Percentiles rank a stretch among this genome's conserved stretches.
phyloP scores from a whole-genome alignment of 2,113 vertebrate genomes.

The Elephantulus edwardii region DNA sequence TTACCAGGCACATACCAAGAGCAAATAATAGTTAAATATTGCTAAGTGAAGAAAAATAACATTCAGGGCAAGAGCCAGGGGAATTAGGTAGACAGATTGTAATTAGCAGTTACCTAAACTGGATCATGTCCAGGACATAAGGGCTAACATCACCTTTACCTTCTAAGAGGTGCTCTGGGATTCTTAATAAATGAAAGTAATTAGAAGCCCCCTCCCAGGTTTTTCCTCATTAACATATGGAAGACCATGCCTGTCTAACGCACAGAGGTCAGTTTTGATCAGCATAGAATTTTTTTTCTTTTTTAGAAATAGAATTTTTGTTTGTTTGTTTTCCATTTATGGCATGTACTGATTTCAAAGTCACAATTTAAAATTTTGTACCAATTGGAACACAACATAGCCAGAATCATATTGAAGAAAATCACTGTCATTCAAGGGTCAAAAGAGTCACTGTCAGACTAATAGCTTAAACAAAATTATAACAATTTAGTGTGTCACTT shows the following conservation, averaged over 20 bases:
- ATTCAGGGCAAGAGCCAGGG: conserved; percentile 52
- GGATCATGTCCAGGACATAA: conserved; percentile 74
- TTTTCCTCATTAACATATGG: conserved; percentile 54
- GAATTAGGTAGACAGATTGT: conserved; percentile 75
- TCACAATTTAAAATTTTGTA: not conserved
- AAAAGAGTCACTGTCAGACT: conserved; percentile 35
- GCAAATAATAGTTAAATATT: conserved; percentile 68
- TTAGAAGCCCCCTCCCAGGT: conserved; percentile 38
- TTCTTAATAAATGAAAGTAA: conserved; percentile 70
- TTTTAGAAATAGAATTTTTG: not conserved
- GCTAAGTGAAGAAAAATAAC: conserved; percentile 66
- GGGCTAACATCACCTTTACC: conserved; percentile 71
- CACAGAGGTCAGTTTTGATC: conserved; percentile 39
- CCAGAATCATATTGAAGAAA: conserved; percentile 42
- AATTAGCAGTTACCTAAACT: conserved; percentile 77
- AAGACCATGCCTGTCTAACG: conserved; percentile 26
- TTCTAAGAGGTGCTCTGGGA: conserved; percentile 64
- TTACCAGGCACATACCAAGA: conserved; percentile 21
- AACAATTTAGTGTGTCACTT: not conserved
- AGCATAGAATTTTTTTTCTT: not conserved
- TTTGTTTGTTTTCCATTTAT: conserved; percentile 37
- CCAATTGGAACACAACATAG: not conserved
- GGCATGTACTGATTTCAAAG: not conserved
- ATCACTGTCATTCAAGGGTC: conserved; percentile 7
- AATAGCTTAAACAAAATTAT: conserved; percentile 18